A percentile compares a stretch with the other conserved stretches of the same genome.
Conservation (phyloP, 92 coral and sea anemone species). For the Porites evermanni region DNA sequence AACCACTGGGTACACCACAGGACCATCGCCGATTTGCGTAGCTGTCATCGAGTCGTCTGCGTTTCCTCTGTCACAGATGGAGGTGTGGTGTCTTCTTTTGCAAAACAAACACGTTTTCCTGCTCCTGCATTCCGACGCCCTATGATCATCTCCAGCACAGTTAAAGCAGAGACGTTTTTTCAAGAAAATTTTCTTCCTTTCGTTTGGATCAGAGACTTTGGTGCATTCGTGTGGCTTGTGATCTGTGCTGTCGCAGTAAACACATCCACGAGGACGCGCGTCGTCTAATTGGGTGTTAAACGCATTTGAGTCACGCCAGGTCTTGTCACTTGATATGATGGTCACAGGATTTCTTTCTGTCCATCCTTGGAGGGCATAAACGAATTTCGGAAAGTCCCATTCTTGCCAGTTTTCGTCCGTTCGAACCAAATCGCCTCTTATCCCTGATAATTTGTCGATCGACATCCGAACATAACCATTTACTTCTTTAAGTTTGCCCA, state of each 20-base stretch:
- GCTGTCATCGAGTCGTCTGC: constrained; percentile 24
- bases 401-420: constrained; percentile 49
- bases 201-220: neutral
- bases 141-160: constrained; percentile 23
- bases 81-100: constrained; percentile 29
- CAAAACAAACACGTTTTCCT: constrained; percentile 20
- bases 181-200: constrained; percentile 24
- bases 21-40: constrained; percentile 21
- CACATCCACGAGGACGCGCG: constrained; percentile 7
- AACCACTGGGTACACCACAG: constrained; percentile 47
- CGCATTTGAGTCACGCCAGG: neutral
- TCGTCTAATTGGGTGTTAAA: constrained; percentile 18
- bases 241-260: constrained; percentile 18
- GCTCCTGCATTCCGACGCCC: constrained; percentile 18
- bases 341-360: constrained; percentile 52
- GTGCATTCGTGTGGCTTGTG: constrained; percentile 38
- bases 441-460: constrained; percentile 27
- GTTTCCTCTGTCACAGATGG: constrained; percentile 37
- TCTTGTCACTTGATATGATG: neutral
- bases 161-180: constrained; percentile 31
- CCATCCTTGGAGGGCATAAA: constrained; percentile 44
- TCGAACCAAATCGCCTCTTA: constrained; percentile 47
- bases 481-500: constrained; percentile 24
- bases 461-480: no score
- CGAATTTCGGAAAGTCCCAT: constrained; percentile 47